Conservation (phyloP, 2,113 vertebrate species). For the Haplochromis vanheusdeni region DNA sequence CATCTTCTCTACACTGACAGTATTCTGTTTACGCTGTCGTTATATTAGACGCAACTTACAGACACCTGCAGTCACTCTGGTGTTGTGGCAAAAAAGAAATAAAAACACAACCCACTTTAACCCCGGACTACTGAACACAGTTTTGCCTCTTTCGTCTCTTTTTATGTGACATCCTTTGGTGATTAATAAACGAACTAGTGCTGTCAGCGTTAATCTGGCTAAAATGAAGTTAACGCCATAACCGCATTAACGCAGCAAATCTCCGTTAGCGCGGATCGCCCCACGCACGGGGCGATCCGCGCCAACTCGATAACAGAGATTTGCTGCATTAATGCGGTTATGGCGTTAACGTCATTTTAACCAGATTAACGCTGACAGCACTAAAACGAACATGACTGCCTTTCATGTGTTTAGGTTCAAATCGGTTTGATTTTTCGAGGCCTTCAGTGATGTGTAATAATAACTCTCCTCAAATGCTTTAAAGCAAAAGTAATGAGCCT, state of each 20-base stretch:
- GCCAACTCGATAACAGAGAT: fast-evolving
- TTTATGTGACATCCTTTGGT: not conserved
- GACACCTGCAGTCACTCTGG: not conserved
- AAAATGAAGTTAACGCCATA: not conserved
- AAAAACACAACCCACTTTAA: not conserved
- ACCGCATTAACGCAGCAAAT: fast-evolving
- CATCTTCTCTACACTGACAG: not conserved
- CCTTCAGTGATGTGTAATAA: not conserved
- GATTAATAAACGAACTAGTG: not conserved
- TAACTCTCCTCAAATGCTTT: not conserved
- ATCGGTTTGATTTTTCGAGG: fast-evolving
- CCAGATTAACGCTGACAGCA: fast-evolving
- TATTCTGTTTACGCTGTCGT: not conserved
- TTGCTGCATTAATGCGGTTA: not conserved
- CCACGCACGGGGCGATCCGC: fast-evolving
- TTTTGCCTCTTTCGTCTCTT: not conserved
- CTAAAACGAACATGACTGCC: fast-evolving
- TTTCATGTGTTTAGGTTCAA: not conserved
- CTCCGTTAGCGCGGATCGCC: fast-evolving
- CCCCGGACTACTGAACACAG: not conserved
- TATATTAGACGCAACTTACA: fast-evolving
- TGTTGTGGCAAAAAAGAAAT: not conserved
- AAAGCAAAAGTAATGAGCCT: not conserved
- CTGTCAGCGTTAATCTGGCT: not conserved
- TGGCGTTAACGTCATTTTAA: not conserved